Evolutionary conservation across 2,888 invertebrate species (phyloP).

Genomic region (Athalia cordata): DNA sequence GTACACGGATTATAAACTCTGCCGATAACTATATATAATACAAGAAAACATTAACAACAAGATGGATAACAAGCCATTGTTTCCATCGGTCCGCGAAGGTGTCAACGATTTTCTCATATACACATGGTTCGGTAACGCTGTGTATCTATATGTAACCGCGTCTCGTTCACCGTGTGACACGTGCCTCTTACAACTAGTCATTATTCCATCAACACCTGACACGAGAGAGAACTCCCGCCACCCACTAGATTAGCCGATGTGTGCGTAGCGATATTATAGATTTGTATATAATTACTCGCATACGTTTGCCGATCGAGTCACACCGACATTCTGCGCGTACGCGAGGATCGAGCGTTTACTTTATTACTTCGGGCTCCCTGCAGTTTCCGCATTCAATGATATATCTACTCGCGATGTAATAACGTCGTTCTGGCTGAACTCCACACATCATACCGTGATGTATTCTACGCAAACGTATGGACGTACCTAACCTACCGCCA

Average conservation of each 20-base stretch:
- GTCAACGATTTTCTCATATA: not conserved
- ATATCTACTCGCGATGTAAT: too few relatives aligned
- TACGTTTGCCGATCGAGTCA: too few relatives aligned
- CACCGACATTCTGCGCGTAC: too few relatives aligned
- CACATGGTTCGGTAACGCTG: not conserved
- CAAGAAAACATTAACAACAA: not conserved
- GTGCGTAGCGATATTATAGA: too few relatives aligned
- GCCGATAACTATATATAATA: not conserved
- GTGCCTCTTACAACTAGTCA: slow-evolving; percentile 49
- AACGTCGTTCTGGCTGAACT: too few relatives aligned
- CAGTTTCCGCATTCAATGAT: too few relatives aligned
- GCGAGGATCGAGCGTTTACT: too few relatives aligned
- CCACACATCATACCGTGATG: too few relatives aligned
- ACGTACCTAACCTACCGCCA: too few relatives aligned
- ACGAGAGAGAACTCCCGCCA: slow-evolving; percentile 43
- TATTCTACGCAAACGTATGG: too few relatives aligned
- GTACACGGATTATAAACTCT: not conserved
- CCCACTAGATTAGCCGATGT: not conserved
- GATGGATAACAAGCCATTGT: slow-evolving; percentile 16
- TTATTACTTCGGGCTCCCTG: too few relatives aligned
- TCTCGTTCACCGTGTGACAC: slow-evolving; percentile 48
- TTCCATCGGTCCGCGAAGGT: slow-evolving; percentile 1
- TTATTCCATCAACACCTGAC: slow-evolving; percentile 55
- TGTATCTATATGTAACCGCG: not conserved
- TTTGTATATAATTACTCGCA: too few relatives aligned